Conservation (phyloP, 1,140 invertebrate species). For the Heliconius congener region DNA sequence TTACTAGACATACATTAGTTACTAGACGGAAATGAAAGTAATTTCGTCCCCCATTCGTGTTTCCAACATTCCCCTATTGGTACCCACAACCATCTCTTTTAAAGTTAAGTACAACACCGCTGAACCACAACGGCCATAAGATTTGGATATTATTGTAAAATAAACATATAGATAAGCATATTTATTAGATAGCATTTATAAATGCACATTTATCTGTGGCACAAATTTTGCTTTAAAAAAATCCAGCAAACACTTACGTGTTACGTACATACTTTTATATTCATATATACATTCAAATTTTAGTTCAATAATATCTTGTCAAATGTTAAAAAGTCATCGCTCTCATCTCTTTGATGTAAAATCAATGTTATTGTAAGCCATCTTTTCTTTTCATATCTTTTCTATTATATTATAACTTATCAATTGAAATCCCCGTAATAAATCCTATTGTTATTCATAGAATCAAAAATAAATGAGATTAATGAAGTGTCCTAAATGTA, state of each 20-base stretch:
- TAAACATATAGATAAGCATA: no score
- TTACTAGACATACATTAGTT: no score
- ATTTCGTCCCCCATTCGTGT: no score
- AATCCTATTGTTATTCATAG: conserved; percentile 4
- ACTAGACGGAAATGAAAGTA: no score
- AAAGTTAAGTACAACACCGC: no score
- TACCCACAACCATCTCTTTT: no score
- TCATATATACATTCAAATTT: background rate
- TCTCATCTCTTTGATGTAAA: background rate
- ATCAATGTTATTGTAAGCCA: background rate
- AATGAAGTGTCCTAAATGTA: background rate
- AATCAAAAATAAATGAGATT: background rate
- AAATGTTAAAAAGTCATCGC: background rate
- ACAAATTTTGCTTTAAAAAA: background rate
- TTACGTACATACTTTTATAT: background rate
- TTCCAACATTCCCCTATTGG: no score
- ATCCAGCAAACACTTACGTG: no score
- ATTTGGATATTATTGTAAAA: no score
- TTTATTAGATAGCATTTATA: no score
- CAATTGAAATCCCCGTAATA: background rate
- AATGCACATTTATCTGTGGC: no score
- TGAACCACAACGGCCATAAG: no score
- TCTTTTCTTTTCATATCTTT: background rate
- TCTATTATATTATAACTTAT: background rate
- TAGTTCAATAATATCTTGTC: background rate